Percentiles rank a stretch among this genome's conserved stretches.
phyloP scores from a whole-genome alignment of 2,113 vertebrate species.

The Ctenodactylus gundi region DNA sequence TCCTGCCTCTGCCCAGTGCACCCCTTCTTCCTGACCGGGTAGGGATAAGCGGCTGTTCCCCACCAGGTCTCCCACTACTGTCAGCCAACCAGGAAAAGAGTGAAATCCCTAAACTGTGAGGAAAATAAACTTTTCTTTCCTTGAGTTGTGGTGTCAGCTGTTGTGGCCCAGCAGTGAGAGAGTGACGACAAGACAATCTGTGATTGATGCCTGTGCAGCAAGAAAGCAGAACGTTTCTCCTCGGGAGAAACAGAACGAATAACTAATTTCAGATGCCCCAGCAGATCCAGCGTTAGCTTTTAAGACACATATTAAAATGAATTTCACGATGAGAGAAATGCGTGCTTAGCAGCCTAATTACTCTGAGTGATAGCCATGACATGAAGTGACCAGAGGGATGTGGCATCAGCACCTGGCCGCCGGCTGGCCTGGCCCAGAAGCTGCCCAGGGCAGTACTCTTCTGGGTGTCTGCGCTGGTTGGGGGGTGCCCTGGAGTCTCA shows the following conservation, averaged over 20 bases:
- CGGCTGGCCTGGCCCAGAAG: background rate
- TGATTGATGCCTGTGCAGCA: background rate
- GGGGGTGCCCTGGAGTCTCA: background rate
- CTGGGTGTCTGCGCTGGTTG: background rate
- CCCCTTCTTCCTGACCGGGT: no score
- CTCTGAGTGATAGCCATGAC: background rate
- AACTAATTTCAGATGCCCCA: background rate
- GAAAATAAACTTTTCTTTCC: no score
- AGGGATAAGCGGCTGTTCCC: no score
- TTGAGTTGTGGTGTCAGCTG: no score
- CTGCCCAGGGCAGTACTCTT: background rate
- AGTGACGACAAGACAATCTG: no score
- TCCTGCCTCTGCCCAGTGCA: no score
- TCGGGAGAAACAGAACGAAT: background rate
- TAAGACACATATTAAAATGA: background rate
- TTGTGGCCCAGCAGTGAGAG: no score
- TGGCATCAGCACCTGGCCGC: background rate
- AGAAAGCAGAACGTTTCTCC: background rate
- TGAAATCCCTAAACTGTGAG: no score
- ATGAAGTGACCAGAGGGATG: background rate
- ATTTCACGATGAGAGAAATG: conserved; percentile 23
- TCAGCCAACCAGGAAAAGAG: no score
- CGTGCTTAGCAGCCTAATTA: background rate
- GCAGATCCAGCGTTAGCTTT: background rate
- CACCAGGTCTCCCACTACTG: no score